phyloP scores from a whole-genome alignment of 1,140 invertebrate genomes.

The Homalodisca vitripennis region DNA sequence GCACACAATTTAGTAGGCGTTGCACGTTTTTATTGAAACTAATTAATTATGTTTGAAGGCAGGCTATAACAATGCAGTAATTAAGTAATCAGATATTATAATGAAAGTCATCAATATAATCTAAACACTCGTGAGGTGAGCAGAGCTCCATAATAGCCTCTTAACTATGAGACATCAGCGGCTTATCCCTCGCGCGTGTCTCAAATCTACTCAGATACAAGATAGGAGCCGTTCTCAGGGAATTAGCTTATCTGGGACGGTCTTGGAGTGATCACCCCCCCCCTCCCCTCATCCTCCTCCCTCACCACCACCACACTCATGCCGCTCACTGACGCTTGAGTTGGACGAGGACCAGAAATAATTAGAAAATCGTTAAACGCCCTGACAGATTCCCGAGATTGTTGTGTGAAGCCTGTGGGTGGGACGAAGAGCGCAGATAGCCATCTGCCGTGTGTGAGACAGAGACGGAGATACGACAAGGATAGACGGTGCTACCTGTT shows the following conservation, averaged over 20 bases:
- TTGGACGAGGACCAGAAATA: slow-evolving; percentile 8
- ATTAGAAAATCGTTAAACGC: slow-evolving; percentile 22
- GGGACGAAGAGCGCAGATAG: neutral
- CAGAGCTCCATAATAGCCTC: no score
- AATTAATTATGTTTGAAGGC: no score
- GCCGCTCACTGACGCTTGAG: neutral
- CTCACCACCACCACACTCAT: no score
- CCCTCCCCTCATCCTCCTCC: neutral
- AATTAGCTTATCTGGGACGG: slow-evolving; percentile 16
- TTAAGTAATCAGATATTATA: no score
- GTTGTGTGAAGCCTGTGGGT: neutral
- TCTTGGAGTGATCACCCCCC: neutral
- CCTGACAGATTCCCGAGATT: slow-evolving; percentile 17
- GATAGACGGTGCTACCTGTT: slow-evolving; percentile 13
- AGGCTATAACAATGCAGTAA: no score
- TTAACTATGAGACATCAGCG: no score
- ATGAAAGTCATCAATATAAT: no score
- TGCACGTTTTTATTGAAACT: no score
- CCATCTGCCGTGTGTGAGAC: neutral
- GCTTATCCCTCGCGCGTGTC: slow-evolving; percentile 14
- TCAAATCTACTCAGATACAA: slow-evolving; percentile 1
- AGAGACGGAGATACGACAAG: slow-evolving; percentile 13
- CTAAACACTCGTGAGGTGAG: no score
- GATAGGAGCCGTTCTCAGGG: slow-evolving; percentile 7
- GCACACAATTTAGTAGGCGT: no score